Evolutionary conservation across 2,797 vertebrate genomes (phyloP).

Genomic region (Falco rusticolus): DNA sequence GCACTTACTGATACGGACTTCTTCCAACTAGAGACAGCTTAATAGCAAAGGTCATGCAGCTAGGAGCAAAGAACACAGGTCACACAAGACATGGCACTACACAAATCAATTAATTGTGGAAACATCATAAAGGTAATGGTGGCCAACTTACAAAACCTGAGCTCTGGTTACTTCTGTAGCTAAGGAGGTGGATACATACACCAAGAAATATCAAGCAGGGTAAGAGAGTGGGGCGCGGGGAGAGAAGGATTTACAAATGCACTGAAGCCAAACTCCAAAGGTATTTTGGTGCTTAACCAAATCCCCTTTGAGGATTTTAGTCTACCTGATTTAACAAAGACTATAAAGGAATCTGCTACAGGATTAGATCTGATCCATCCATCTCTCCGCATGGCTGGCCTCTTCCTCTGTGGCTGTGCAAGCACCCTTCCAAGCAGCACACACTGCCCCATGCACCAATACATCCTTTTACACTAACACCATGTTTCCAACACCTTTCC

Average conservation of each 20-base stretch:
- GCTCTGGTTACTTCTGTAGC: neutral
- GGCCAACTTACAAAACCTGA: neutral
- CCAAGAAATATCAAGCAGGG: neutral
- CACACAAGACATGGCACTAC: neutral
- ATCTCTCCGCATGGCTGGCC: rapidly evolving
- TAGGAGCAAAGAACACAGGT: neutral
- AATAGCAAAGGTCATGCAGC: conserved; percentile 8
- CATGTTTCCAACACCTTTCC: neutral
- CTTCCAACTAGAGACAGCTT: neutral
- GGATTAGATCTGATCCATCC: neutral
- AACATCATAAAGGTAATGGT: neutral
- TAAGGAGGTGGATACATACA: neutral
- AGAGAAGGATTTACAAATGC: neutral
- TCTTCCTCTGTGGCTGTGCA: neutral
- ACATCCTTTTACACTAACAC: rapidly evolving
- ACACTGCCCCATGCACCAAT: rapidly evolving
- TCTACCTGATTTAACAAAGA: neutral
- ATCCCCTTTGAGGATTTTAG: neutral
- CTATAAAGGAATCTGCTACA: neutral
- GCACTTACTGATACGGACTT: neutral
- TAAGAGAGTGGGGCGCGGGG: neutral
- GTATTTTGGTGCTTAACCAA: neutral
- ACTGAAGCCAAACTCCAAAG: neutral
- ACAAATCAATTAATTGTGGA: neutral
- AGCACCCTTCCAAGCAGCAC: neutral